Conservation (phyloP, 53 echinoderm and acorn worm species). For the Patiria pectinifera region DNA sequence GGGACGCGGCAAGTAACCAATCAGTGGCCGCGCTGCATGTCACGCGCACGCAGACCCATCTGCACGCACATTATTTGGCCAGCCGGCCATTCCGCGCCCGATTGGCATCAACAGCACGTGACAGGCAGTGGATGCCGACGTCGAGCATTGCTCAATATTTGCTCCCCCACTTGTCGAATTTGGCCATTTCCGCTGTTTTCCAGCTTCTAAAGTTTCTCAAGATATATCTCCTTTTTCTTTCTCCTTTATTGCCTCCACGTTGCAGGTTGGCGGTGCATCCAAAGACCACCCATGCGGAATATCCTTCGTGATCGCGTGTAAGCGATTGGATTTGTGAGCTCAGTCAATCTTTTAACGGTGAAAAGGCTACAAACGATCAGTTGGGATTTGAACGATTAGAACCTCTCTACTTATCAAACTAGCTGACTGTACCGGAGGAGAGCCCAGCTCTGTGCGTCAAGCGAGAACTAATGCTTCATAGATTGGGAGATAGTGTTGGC, state of each 20-base stretch:
- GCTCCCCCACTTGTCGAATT: slow-evolving; percentile 1
- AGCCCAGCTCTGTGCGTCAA: background rate
- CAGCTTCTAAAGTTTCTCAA: background rate
- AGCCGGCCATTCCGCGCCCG: slow-evolving; percentile 4
- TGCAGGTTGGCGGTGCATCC: background rate
- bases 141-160: background rate
- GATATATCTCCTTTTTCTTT: background rate
- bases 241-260: background rate
- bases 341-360: background rate
- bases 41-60: background rate
- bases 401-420: slow-evolving; percentile 9
- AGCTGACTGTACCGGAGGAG: background rate
- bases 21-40: background rate
- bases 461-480: background rate
- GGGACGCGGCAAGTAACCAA: slow-evolving; percentile 11
- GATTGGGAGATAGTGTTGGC: slow-evolving; percentile 10
- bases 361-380: background rate
- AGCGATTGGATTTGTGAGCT: background rate
- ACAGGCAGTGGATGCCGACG: background rate
- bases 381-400: background rate
- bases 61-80: background rate
- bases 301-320: background rate
- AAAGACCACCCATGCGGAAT: background rate
- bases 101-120: slow-evolving; percentile 13
- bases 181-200: background rate